phyloP scores from a whole-genome alignment of 2,797 vertebrate genomes.

The Acanthis flammea region DNA sequence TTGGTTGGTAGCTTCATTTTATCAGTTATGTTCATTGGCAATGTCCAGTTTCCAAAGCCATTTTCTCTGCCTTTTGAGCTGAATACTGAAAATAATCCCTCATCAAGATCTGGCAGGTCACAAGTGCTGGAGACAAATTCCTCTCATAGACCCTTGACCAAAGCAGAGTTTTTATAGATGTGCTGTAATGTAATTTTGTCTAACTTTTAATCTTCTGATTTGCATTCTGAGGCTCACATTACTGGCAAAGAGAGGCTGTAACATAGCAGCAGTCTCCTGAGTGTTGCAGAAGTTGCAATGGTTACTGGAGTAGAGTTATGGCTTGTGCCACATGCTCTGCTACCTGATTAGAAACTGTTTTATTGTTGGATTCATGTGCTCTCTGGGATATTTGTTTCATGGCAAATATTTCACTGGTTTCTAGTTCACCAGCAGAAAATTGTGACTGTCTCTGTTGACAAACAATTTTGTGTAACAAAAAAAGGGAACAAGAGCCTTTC shows the following conservation, averaged over 20 bases:
- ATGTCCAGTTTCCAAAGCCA: not conserved
- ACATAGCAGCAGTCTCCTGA: not conserved
- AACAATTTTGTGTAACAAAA: not conserved
- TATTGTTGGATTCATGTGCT: not conserved
- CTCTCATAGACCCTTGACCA: not conserved
- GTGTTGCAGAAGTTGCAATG: not conserved
- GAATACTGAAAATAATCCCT: not conserved
- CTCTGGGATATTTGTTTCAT: not conserved
- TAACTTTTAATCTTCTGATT: not conserved
- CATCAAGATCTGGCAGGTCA: not conserved
- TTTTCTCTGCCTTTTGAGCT: not conserved
- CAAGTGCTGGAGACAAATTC: not conserved
- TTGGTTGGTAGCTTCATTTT: not conserved
- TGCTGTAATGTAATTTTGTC: not conserved
- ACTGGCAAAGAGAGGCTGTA: not conserved
- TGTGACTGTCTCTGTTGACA: not conserved
- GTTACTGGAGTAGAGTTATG: not conserved
- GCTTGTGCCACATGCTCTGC: not conserved
- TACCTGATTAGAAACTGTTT: not conserved
- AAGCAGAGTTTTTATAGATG: not conserved
- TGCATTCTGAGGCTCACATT: not conserved
- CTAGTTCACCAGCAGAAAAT: not conserved
- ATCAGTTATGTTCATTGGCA: not conserved
- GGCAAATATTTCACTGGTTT: not conserved
- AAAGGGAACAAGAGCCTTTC: not conserved